phyloP scores from a whole-genome alignment of 2,797 vertebrate species.

The Pristis pectinata region DNA sequence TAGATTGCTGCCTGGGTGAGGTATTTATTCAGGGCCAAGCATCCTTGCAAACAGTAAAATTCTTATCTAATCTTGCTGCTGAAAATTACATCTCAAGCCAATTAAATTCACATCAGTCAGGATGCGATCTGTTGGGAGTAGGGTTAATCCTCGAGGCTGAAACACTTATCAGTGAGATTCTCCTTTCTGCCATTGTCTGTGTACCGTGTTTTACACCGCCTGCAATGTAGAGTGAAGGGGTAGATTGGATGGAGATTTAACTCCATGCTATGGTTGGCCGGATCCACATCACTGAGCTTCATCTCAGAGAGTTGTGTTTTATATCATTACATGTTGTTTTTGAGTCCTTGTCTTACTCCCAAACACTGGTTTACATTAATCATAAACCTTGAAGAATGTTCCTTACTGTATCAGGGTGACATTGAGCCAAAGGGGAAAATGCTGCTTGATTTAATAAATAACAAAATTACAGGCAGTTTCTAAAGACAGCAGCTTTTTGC shows the following conservation, averaged over 20 bases:
- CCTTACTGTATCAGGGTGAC: not conserved
- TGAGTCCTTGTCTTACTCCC: not conserved
- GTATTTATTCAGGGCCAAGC: not conserved
- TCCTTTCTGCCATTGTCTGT: too few relatives aligned
- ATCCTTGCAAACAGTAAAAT: not conserved
- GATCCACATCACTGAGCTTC: not conserved
- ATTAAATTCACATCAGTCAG: slow-evolving; percentile 17
- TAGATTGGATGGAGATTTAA: not conserved
- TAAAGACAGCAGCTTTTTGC: not conserved
- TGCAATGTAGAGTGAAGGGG: not conserved
- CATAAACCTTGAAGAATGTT: not conserved
- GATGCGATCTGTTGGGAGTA: not conserved
- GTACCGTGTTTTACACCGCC: not conserved
- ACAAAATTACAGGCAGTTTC: not conserved
- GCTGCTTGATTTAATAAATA: not conserved
- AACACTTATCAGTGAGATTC: not conserved
- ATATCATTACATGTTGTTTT: not conserved
- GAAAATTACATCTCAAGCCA: not conserved
- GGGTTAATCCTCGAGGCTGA: not conserved
- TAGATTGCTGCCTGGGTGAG: not conserved
- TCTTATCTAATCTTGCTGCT: not conserved
- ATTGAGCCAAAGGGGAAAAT: not conserved
- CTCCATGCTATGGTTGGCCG: not conserved
- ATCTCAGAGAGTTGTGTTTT: not conserved
- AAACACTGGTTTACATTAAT: not conserved